Base-by-base conservation (phyloP, 1,140 invertebrate species). In the Tribolium madens region DNA sequence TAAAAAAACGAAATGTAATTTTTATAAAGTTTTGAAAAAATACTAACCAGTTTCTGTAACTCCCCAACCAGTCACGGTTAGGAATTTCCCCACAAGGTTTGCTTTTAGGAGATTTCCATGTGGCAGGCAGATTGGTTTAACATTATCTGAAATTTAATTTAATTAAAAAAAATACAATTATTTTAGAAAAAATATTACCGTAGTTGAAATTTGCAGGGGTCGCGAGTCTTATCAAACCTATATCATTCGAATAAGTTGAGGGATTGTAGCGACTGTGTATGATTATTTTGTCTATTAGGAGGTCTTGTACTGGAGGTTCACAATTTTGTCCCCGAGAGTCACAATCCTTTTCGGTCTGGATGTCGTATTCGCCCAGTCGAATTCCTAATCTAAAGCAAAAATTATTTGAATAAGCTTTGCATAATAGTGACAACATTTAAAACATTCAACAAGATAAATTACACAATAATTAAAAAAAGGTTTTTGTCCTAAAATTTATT, bases 51-150 rank as follows among this genome's bases (percentile, higher is more conserved):
- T 87, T 83, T 94, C 92, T 1, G 93, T 93, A 85, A 90, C 92
- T 5, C 95, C 95, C 95, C 95, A 96, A 9, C 95, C 95, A 2
- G 94, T 93, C 0, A 94, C 92, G 75, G 90, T 90, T 71, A 95
- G 87, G 17, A 86, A 88, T 17, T 75, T 79, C 9, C 74, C 33
- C 18, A 78, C 64, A 6, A 81, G 31, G 31, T 76, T 70, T 4
- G 36, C 15, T 9, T 75, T 76, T n/a, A 73, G 48, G 6, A 57
- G 53, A 1, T 81, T 14, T 76, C 47, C 76, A 7, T 68, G 3
- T 21, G 81, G 81, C 33, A 83, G 26, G 73, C 81, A 83, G 18
- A 83, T 75, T 9, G 81, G 80, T 75, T 83, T 75, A 0, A 81
- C 73, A 53, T 81, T 79, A 2, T 12, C 80, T 81, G 17, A 13